Conservation (phyloP, 2,888 invertebrate genomes). For the Tolmerus cingulatus region DNA sequence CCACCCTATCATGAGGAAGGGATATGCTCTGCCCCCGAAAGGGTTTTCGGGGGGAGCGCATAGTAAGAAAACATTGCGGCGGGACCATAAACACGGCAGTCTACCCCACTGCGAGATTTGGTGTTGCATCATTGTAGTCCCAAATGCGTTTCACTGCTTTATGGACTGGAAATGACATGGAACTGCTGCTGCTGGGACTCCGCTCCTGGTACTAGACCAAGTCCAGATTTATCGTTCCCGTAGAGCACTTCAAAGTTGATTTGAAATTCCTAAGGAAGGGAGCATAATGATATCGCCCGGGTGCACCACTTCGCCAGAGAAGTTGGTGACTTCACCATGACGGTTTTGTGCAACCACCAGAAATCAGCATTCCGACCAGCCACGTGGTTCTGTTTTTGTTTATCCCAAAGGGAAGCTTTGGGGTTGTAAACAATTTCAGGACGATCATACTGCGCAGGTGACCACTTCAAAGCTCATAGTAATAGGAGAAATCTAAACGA, state of each 20-base stretch:
- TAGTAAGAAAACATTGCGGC: neutral
- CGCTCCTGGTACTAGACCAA: neutral
- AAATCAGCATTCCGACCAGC: neutral
- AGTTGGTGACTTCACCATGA: neutral
- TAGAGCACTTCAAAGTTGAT: slow-evolving; percentile 2
- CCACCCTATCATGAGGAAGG: neutral
- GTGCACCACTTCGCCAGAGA: neutral
- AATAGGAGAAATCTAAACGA: neutral
- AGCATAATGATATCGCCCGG: neutral
- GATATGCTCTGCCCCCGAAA: too few species aligned
- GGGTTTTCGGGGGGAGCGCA: neutral
- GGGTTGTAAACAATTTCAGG: neutral
- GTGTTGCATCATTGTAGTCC: slow-evolving; percentile 33
- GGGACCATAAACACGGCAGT: slow-evolving; percentile 19
- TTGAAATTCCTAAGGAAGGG: slow-evolving; percentile 14
- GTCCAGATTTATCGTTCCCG: slow-evolving; percentile 8
- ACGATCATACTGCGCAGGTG: neutral
- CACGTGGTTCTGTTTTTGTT: slow-evolving; percentile 28
- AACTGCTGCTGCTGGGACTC: neutral
- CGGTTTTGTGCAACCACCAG: too few species aligned
- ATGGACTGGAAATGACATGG: slow-evolving; percentile 30
- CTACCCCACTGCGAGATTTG: slow-evolving; percentile 13
- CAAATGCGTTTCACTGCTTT: slow-evolving; percentile 22
- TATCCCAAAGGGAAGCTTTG: neutral
- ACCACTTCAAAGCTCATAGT: neutral